Evolutionary conservation across 2,888 invertebrate genomes (phyloP).

Genomic region (Habrosyne pyritoides): DNA sequence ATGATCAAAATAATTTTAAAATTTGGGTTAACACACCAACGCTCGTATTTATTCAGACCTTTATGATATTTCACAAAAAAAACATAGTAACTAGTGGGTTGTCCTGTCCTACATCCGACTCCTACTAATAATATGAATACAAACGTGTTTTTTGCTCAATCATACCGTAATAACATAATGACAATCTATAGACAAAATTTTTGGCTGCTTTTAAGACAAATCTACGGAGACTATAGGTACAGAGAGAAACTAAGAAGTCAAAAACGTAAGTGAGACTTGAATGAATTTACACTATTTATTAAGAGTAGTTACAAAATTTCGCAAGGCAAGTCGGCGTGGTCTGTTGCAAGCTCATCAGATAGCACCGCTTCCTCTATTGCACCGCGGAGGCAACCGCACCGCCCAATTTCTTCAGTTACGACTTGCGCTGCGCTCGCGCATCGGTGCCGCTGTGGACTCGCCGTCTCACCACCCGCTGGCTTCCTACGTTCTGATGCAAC

Average conservation of each 20-base stretch:
- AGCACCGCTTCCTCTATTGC: conserved; percentile 71
- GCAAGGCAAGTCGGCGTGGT: conserved; percentile 25
- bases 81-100: too few relatives aligned
- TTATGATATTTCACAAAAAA: too few relatives aligned
- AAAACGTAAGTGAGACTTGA: neutral
- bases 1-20: too few relatives aligned
- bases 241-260: too few relatives aligned
- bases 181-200: too few relatives aligned
- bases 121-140: too few relatives aligned
- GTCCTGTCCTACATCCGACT: too few relatives aligned
- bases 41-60: neutral
- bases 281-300: neutral
- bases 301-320: conserved; percentile 19
- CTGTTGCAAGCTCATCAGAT: conserved; percentile 67
- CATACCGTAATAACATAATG: too few relatives aligned
- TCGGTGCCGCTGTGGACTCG: conserved; percentile 7
- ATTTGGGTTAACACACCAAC: neutral
- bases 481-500: conserved; percentile 52
- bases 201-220: too few relatives aligned
- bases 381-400: conserved; percentile 31
- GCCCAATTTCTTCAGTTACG: conserved; percentile 60
- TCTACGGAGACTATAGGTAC: too few relatives aligned
- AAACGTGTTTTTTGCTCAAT: too few relatives aligned
- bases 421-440: conserved; percentile 26
- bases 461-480: conserved; percentile 13